A percentile compares a stretch with the other conserved stretches of the same genome.
Evolutionary conservation across 2,888 invertebrate species (phyloP).

Genomic region (Diarsia rubi): DNA sequence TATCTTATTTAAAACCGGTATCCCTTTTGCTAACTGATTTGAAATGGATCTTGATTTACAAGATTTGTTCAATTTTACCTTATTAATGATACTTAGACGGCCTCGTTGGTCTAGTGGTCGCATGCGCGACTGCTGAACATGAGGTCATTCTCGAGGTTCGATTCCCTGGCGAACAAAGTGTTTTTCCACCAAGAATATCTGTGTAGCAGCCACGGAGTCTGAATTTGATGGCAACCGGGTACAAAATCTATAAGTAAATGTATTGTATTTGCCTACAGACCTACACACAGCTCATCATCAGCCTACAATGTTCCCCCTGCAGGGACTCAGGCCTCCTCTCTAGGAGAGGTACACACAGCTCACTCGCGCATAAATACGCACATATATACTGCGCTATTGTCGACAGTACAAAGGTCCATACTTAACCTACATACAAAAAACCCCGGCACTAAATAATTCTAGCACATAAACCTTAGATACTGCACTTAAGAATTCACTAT

Average conservation of each 20-base stretch:
- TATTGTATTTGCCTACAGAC: background rate
- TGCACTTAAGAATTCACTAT: constrained; percentile 54
- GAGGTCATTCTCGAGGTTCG: too few species aligned
- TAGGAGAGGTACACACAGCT: background rate
- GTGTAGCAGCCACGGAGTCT: too few species aligned
- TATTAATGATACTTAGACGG: background rate
- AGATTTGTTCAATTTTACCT: background rate
- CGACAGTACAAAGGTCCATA: background rate
- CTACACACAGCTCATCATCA: background rate
- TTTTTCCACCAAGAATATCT: too few species aligned
- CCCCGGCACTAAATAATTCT: constrained; percentile 37
- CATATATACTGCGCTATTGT: background rate
- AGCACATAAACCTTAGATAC: constrained; percentile 35
- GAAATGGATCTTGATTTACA: constrained; percentile 17
- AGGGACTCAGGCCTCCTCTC: too few species aligned
- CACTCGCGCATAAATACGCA: background rate
- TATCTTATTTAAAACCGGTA: constrained; percentile 26
- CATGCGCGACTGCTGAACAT: too few species aligned
- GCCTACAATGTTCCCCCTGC: too few species aligned
- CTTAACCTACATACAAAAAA: constrained; percentile 23
- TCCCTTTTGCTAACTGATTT: constrained; percentile 18
- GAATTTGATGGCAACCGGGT: too few species aligned
- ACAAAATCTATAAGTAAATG: background rate
- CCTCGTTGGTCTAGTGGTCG: too few species aligned
- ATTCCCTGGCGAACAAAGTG: too few species aligned